These are phyloP conservation scores for Stomatorhinus walkeri DNA, from an alignment of 2,797 vertebrate genomes.

Conservation along the genomic window DNA sequence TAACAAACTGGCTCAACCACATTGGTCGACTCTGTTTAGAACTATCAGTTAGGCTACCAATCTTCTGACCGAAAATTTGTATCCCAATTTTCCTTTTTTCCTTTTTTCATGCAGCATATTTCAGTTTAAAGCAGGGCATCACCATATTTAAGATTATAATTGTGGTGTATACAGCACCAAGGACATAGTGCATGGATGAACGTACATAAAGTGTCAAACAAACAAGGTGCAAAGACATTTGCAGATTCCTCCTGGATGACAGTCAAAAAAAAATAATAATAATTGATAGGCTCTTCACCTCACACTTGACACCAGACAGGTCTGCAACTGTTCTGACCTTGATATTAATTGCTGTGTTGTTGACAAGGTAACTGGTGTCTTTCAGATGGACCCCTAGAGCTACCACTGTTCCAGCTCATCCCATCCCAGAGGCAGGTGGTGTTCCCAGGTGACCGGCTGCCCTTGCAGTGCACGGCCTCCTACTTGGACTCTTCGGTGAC, in stretches of 20 bases:
- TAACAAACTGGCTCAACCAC: not conserved
- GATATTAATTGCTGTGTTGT: constrained; percentile 4
- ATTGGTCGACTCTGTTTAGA: not conserved
- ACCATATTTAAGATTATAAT: not conserved
- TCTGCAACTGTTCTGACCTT: not conserved
- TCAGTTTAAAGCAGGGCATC: not conserved
- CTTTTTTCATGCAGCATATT: not conserved
- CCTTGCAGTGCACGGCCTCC: constrained; percentile 79
- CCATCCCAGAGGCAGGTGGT: constrained; percentile 84
- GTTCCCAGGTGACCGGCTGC: constrained; percentile 78
- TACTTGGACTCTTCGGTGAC: constrained; percentile 64
- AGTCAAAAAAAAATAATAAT: not conserved
- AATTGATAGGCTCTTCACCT: not conserved
- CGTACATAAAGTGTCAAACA: not conserved
- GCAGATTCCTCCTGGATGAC: not conserved
- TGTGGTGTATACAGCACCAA: not conserved
- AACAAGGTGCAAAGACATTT: not conserved
- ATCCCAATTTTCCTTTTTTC: not conserved
- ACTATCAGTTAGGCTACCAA: not conserved
- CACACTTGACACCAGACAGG: not conserved
- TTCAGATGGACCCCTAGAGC: constrained; percentile 72
- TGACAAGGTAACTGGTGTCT: constrained; percentile 9
- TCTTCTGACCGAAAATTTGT: not conserved
- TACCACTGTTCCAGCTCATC: constrained; percentile 82
- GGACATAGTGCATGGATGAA: not conserved